phyloP scores from a whole-genome alignment of 2,113 vertebrate genomes.

The Athene noctua region DNA sequence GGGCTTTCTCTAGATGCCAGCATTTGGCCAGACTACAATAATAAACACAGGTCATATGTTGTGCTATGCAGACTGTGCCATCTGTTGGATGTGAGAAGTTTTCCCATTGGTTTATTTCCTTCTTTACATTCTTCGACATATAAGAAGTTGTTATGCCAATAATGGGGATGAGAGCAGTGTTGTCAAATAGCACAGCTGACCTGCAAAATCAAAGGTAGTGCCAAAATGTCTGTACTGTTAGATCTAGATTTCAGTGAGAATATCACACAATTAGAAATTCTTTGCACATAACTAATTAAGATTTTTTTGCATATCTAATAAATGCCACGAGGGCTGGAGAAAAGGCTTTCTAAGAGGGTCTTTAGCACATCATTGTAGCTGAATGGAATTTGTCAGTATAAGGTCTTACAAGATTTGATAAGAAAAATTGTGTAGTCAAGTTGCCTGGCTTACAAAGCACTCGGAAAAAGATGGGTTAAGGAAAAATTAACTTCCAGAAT shows the following conservation, averaged over 20 bases:
- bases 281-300: not conserved
- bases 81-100: not conserved
- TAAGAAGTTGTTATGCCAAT: not conserved
- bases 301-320: not conserved
- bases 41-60: conserved; percentile 1
- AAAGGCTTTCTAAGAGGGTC: not conserved
- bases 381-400: not conserved
- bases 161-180: not conserved
- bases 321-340: not conserved
- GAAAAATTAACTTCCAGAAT: not conserved
- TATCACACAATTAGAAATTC: not conserved
- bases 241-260: not conserved
- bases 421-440: not conserved
- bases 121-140: not conserved
- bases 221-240: not conserved
- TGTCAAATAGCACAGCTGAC: not conserved
- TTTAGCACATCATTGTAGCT: not conserved
- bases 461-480: not conserved
- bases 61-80: not conserved
- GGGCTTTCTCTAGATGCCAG: conserved; percentile 23
- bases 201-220: not conserved
- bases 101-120: conserved; percentile 3
- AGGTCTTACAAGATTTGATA: not conserved
- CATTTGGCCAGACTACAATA: conserved; percentile 30
- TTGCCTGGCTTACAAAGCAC: not conserved